A percentile compares a stretch with the other conserved stretches of the same genome.
Evolutionary conservation across 2,888 invertebrate genomes (phyloP).

Genomic region (Dryobotodes eremita): DNA sequence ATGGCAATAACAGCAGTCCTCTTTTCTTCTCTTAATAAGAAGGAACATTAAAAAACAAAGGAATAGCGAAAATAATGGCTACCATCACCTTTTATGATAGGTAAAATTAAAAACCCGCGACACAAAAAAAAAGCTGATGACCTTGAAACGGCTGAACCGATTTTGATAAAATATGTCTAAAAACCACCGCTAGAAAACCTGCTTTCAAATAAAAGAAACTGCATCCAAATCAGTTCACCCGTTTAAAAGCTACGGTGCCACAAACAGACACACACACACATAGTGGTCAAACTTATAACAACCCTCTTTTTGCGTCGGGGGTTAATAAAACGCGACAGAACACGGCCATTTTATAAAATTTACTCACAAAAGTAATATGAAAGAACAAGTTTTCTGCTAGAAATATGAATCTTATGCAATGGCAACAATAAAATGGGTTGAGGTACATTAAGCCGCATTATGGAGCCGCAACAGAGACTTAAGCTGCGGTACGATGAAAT

Average conservation of each 20-base stretch:
- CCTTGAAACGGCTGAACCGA: too few species aligned
- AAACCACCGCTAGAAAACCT: too few species aligned
- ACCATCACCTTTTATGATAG: neutral
- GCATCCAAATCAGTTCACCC: too few species aligned
- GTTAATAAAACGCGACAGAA: neutral
- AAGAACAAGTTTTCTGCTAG: constrained; percentile 6
- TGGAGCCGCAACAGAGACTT: constrained; percentile 20
- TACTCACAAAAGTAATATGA: constrained; percentile 4
- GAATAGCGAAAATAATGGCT: too few species aligned
- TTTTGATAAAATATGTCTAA: too few species aligned
- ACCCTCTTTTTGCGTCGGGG: too few species aligned
- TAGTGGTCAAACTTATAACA: too few species aligned
- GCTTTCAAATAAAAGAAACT: too few species aligned
- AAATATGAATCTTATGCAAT: constrained; percentile 36
- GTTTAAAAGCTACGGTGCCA: too few species aligned
- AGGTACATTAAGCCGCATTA: constrained; percentile 34
- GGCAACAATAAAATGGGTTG: constrained; percentile 31
- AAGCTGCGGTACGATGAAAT: constrained; percentile 25
- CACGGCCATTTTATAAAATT: neutral
- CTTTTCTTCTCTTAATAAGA: neutral
- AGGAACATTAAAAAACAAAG: neutral
- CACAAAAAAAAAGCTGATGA: too few species aligned
- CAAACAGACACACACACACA: too few species aligned
- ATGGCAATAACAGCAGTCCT: neutral
- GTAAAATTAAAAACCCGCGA: too few species aligned